A percentile compares a stretch with the other conserved stretches of the same genome.
Conservation (phyloP, 2,113 vertebrate species). For the Siniperca knerii region DNA sequence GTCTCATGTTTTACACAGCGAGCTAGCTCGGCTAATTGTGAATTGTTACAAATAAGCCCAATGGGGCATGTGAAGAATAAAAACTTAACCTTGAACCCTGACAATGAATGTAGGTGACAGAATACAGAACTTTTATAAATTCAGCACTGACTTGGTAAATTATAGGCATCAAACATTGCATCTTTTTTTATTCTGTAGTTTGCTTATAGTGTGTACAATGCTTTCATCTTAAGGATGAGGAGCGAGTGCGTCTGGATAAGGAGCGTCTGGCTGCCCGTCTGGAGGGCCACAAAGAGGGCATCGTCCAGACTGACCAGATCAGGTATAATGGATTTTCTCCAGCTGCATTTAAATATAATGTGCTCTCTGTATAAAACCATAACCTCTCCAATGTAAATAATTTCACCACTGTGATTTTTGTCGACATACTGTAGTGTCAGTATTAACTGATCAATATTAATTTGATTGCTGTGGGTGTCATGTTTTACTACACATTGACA, state of each 20-base stretch:
- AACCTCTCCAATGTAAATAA: not conserved
- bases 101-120: not conserved
- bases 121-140: not conserved
- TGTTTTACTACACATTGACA: not conserved
- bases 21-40: too few relatives aligned
- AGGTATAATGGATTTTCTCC: conserved; percentile 82
- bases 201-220: not conserved
- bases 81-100: too few relatives aligned
- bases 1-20: too few relatives aligned
- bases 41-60: too few relatives aligned
- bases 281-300: conserved; percentile 98
- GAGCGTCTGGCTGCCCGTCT: conserved; percentile 98
- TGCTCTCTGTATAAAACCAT: not conserved
- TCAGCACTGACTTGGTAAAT: not conserved
- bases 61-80: too few relatives aligned
- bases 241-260: conserved; percentile 97
- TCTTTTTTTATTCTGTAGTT: not conserved
- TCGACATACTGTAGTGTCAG: not conserved
- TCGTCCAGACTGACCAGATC: conserved; percentile 98
- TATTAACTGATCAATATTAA: not conserved
- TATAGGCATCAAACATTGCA: not conserved
- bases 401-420: not conserved
- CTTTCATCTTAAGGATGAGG: conserved; percentile 90
- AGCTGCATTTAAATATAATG: not conserved
- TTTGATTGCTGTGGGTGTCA: not conserved